These are phyloP conservation scores for Alsophila aescularia DNA, from an alignment of 2,888 invertebrate species.

Conservation along the genomic window DNA sequence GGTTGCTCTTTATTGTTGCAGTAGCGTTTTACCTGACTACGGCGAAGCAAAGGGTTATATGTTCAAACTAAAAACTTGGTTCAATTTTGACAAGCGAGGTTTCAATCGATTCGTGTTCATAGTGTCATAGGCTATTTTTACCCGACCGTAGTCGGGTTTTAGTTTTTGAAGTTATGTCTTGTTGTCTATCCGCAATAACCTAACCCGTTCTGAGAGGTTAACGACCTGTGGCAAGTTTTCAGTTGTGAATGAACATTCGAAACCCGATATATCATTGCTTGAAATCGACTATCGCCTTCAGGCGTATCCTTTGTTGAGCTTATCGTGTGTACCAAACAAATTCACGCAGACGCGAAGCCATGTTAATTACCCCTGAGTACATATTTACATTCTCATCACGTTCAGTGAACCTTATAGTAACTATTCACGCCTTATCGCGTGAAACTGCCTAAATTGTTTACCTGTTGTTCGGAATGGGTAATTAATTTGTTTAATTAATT, in stretches of 20 bases:
- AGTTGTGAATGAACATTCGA: neutral
- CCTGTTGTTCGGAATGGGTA: conserved; percentile 9
- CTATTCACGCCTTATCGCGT: conserved; percentile 12
- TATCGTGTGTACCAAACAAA: conserved; percentile 1
- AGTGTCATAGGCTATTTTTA: too few relatives aligned
- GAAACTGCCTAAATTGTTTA: neutral
- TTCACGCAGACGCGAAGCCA: conserved; percentile 5
- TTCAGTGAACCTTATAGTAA: conserved; percentile 21
- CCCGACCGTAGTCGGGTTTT: too few relatives aligned
- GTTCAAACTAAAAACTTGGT: too few relatives aligned
- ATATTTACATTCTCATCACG: conserved; percentile 18
- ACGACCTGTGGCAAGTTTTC: neutral
- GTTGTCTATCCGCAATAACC: too few relatives aligned
- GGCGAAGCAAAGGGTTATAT: too few relatives aligned
- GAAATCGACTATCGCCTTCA: neutral
- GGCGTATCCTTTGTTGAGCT: neutral
- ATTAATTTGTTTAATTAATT: conserved; percentile 27
- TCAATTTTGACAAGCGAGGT: too few relatives aligned
- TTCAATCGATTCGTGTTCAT: too few relatives aligned
- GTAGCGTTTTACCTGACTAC: too few relatives aligned
- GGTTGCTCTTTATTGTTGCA: too few relatives aligned
- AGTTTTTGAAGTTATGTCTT: too few relatives aligned
- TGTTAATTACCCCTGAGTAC: neutral
- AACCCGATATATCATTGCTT: neutral
- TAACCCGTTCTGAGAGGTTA: neutral